Base-by-base conservation (phyloP, 2,888 invertebrate genomes). In the Endomychus coccineus region DNA sequence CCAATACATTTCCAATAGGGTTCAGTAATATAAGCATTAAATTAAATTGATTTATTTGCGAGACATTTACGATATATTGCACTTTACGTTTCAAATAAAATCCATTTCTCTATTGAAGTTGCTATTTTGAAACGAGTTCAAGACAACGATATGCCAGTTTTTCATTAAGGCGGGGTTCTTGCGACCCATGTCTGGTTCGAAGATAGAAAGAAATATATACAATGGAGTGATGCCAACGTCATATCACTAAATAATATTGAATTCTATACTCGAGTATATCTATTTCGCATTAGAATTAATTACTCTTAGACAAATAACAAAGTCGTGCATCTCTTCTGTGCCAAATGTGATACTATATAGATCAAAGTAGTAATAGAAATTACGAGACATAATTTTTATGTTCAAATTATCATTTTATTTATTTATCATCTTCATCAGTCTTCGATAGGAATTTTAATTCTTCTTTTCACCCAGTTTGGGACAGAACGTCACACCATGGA, bases 101-200 rank as follows among this genome's bases (percentile, higher is more conserved):
- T 50, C 51, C 48, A 47, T 52, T 52, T 51, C 49, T 53, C 51
- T 52, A 49, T 49, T 45, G 47, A 13, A 51, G 52, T 52, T 56
- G 54, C 56, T 54, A 56, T 59, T 58, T 58, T 56, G 51, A 52
- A 57, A 53, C 54, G 52, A 52, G 55, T 53, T 55, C 54, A 52
- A 54, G 52, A 48, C 52, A 46, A 48, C 48, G 45, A 49, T 48
- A 52, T 53, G 54, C 55, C 49, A 55, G 54, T 57, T 58, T 57
- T 55, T 57, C 54, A 28, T 51, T 48, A 45, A 51, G 50, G 49
- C 52, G 55, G 51, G 49, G 50, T 53, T 47, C 44, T 45, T 41
- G 36, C 16, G 25, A 6, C 25, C 12, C 51, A 50, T 51, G 54
- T 53, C 55, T 54, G 49, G 48, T 46, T 49, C 44, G 44, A 41